phyloP scores from a whole-genome alignment of 2,888 invertebrate genomes.

The Osmoderma eremita region DNA sequence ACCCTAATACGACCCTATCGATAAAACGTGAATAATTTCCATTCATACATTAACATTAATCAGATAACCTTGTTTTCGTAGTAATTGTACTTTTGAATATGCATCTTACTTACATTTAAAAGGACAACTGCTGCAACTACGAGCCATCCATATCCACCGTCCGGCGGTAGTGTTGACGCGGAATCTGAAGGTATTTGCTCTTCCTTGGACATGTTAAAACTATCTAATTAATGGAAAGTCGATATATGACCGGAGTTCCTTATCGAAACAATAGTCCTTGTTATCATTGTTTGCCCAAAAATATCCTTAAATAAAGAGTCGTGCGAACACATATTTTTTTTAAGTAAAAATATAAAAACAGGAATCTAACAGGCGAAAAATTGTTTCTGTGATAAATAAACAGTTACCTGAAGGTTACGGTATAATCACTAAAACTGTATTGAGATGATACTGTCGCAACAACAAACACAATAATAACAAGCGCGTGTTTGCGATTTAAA shows the following conservation, averaged over 20 bases:
- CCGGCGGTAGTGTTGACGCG: constrained; percentile 54
- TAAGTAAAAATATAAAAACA: neutral
- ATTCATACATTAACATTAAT: constrained; percentile 11
- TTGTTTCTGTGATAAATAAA: neutral
- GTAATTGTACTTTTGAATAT: neutral
- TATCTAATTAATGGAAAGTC: constrained; percentile 10
- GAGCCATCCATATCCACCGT: constrained; percentile 67
- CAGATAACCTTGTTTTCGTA: constrained; percentile 10
- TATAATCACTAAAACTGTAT: neutral
- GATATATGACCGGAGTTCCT: constrained; percentile 10
- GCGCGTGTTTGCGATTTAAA: constrained; percentile 14
- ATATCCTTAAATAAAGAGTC: constrained; percentile 32
- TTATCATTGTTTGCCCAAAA: constrained; percentile 39
- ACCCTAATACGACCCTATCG: neutral
- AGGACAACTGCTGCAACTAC: constrained; percentile 62
- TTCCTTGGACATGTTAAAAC: constrained; percentile 20
- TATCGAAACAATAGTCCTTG: constrained; percentile 39
- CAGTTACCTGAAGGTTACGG: constrained; percentile 1
- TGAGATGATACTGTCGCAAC: constrained; percentile 1
- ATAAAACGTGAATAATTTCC: neutral
- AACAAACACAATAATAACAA: constrained; percentile 10
- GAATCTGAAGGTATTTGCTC: constrained; percentile 12
- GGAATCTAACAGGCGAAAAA: neutral
- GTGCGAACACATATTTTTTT: neutral
- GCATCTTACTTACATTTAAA: constrained; percentile 61